Evolutionary conservation across 2,113 vertebrate species (phyloP), one percentile per base, ranked within the genome.

Genomic region (Actinemys pallida): DNA sequence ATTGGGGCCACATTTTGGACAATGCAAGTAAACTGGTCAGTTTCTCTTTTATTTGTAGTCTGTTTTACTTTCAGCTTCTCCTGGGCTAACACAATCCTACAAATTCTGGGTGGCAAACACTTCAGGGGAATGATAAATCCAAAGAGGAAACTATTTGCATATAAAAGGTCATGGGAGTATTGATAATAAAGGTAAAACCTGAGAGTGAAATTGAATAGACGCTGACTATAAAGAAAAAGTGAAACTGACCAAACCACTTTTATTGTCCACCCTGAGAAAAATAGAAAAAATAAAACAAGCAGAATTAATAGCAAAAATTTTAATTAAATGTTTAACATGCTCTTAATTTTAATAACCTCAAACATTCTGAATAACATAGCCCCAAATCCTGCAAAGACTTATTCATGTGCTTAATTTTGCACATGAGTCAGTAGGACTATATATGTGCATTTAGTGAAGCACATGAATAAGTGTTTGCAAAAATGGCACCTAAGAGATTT

Each of bases 11-110:
- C 35, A 24, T 24, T 92, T 81, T 88, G 81, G 78, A 88, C 62
- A 83, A 39, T 1, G 0, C 79, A 39, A 2, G 20, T 88, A 81
- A 91, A 29, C 35, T 92, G 20, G 29, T 88, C 13, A 10, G 19
- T 89, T 95, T 88, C 54, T 80, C 19, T 93, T 95, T 82, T 90
- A 50, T 84, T 94, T 95, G 8, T 76, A 80, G 57, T 75, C 86
- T 88, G 91, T 27, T 57, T 93, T 59, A 39, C 49, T 92, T 95
- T 90, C 80, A 88, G 13, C 59, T 53, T 94, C 54, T 72, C 47
- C 0, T 75, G 76, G 31, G 12, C 2, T 10, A 79, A 10, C 42
- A 57, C 29, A 39, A 10, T 13, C 92, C 93, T 92, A 19, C 45
- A 78, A 29, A 42, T 80, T 83, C 47, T 94, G 85, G 39, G 5